These are phyloP conservation scores for Galemys pyrenaicus DNA, from an alignment of 2,113 vertebrate genomes.

Conservation along the genomic window DNA sequence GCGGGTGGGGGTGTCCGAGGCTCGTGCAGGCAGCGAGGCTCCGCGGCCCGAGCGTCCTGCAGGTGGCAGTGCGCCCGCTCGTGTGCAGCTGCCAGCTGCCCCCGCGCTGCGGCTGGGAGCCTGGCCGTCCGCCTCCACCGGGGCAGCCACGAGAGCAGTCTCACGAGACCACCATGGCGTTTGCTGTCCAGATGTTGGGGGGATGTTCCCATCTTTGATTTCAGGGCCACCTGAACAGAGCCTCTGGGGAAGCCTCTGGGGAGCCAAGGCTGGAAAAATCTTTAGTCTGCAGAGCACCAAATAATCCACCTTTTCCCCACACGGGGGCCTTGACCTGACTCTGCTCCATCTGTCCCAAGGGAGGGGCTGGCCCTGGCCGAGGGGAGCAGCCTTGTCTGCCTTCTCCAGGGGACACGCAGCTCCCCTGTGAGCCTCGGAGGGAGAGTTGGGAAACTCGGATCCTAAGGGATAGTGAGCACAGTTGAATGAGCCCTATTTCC, in stretches of 20 bases:
- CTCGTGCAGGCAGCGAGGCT: not conserved
- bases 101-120: too few relatives aligned
- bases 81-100: too few relatives aligned
- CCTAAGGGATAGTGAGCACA: not conserved
- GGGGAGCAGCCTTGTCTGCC: rapidly evolving
- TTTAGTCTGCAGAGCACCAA: not conserved
- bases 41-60: rapidly evolving
- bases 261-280: not conserved
- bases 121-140: too few relatives aligned
- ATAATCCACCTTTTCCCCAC: rapidly evolving
- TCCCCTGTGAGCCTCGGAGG: not conserved
- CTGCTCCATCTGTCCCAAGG: rapidly evolving
- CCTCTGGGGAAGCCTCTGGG: not conserved
- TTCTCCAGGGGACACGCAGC: not conserved
- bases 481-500: not conserved
- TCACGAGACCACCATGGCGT: too few relatives aligned
- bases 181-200: not conserved
- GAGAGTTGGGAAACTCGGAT: not conserved
- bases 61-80: too few relatives aligned
- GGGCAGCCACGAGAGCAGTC: too few relatives aligned
- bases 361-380: not conserved
- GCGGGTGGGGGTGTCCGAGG: too few relatives aligned
- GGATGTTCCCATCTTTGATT: not conserved
- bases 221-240: not conserved
- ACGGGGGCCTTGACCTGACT: too few relatives aligned